Evolutionary conservation across 2,888 invertebrate genomes (phyloP).

Genomic region (Heliothis peltigera): DNA sequence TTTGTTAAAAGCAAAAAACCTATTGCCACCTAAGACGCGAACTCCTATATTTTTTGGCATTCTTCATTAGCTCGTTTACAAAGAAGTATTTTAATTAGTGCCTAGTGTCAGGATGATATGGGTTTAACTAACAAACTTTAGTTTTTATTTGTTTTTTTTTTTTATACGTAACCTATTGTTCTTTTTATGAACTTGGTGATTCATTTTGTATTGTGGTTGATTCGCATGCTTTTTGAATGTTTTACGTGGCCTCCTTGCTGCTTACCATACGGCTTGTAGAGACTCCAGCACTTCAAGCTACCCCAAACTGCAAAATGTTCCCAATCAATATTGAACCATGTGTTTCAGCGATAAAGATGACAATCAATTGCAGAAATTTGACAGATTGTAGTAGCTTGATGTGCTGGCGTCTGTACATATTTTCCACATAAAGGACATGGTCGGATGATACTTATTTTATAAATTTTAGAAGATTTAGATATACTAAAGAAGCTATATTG

Average conservation of each 20-base stretch:
- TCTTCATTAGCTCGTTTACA: conserved; percentile 52
- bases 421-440: no score
- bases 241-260: not conserved
- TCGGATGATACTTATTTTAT: no score
- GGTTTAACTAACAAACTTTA: conserved; percentile 54
- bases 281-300: no score
- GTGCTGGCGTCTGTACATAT: no score
- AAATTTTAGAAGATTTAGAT: no score
- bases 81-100: conserved; percentile 63
- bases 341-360: no score
- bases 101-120: conserved; percentile 63
- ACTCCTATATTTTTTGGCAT: conserved; percentile 58
- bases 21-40: conserved; percentile 61
- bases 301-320: no score
- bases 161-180: conserved; percentile 20
- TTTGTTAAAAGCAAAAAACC: conserved; percentile 44
- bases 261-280: not conserved
- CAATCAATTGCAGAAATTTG: no score
- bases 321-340: no score
- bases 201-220: conserved; percentile 34
- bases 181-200: conserved; percentile 39
- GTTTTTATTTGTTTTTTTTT: conserved; percentile 49
- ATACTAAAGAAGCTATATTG: no score
- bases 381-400: no score
- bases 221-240: not conserved